These are phyloP conservation scores for Paracyprichromis sp. DNA, from an alignment of 2,113 vertebrate genomes.

Conservation along the genomic window DNA sequence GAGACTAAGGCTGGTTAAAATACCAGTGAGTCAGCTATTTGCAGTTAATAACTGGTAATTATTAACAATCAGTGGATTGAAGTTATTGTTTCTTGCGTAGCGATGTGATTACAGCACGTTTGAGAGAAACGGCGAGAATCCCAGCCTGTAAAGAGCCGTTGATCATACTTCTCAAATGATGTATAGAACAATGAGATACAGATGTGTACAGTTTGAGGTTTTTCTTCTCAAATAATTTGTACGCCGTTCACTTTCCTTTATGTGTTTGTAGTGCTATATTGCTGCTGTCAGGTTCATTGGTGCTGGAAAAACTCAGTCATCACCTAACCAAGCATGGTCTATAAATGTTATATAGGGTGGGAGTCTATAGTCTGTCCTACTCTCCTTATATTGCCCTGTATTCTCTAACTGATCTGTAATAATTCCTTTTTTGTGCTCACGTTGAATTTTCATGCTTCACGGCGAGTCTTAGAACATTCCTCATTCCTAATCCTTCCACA, in stretches of 20 bases:
- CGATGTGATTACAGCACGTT: not conserved
- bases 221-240: not conserved
- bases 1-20: not conserved
- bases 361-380: not conserved
- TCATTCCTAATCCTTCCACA: not conserved
- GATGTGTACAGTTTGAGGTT: not conserved
- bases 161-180: not conserved
- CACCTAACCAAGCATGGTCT: not conserved
- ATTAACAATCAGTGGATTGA: not conserved
- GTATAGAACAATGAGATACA: not conserved
- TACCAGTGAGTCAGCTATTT: not conserved
- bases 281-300: not conserved
- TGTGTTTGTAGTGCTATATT: not conserved
- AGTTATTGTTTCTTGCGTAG: not conserved
- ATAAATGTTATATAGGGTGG: not conserved
- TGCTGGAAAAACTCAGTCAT: not conserved
- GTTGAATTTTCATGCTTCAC: not conserved
- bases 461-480: not conserved
- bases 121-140: not conserved
- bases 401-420: not conserved
- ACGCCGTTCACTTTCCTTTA: not conserved
- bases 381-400: not conserved
- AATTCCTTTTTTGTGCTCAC: not conserved
- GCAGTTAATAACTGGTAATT: not conserved
- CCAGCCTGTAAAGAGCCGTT: not conserved